Base-by-base conservation (phyloP, 2,797 vertebrate species). In the Aselliscus stoliczkanus region DNA sequence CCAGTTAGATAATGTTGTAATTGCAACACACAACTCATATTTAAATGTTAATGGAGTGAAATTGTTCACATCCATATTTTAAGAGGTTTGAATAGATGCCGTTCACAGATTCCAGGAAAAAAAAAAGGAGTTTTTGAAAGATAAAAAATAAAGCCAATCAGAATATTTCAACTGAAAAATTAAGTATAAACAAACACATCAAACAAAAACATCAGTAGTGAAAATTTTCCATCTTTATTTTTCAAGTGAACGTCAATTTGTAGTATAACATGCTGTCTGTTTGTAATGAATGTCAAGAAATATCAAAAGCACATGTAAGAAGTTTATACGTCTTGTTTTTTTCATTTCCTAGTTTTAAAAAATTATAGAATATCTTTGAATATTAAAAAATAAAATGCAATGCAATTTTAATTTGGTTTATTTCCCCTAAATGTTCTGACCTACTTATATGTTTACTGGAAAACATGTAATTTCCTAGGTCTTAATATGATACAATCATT, bases 11-110 rank as follows among this genome's bases (percentile, higher is more conserved):
- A 96, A 64, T 95, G 37, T 72, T 96, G 70, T 96, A 97, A 91
- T 95, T 98, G 77, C 73, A 97, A 85, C 18, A 91, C 56, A 69
- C n/a, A 96, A 70, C 44, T 72, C 15, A 81, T 86, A 67, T 88
- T 97, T 96, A 98, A 98, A 98, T 98, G 77, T 95, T 97, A 97
- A 97, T 97, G 58, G 79, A 89, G 39, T 95, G 64, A 96, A 97
- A 96, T 97, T 96, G 47, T 76, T 97, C 85, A 80, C 50, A 97
- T 97, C 52, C 77, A 96, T 97, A 97, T 98, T 98, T 98, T 97
- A 98, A 96, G 76, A 97, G 77, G 77, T 84, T 97, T 96, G 94
- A 95, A 95, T 90, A 82, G 2, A 0, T 91, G 13, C 34, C 92
- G 25, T 62, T 94, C 2, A 0, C 15, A 92, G 92, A 89, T 10